These are phyloP conservation scores for Montifringilla adamsi DNA, from an alignment of 2,113 vertebrate species.

Conservation along the genomic window DNA sequence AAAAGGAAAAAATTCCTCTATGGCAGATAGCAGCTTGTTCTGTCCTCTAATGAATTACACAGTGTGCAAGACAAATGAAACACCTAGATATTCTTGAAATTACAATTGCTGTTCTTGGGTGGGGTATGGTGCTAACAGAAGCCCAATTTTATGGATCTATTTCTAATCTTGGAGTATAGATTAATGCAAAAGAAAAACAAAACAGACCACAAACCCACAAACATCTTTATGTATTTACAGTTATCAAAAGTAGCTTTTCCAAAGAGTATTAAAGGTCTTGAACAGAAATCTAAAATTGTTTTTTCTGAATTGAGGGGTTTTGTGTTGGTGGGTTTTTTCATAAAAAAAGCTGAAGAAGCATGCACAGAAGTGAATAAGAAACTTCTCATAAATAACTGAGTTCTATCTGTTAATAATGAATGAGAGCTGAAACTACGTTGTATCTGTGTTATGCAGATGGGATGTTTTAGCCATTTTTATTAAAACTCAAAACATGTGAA, in stretches of 20 bases:
- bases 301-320: background rate
- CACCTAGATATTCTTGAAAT: background rate
- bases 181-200: background rate
- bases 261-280: background rate
- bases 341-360: background rate
- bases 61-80: background rate
- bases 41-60: background rate
- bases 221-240: background rate
- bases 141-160: background rate
- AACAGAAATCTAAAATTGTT: background rate
- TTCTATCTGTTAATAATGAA: conserved; percentile 16
- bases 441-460: conserved; percentile 36
- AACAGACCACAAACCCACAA: background rate
- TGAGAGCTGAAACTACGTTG: conserved; percentile 7
- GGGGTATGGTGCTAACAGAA: background rate
- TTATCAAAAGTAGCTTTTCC: background rate
- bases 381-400: conserved; percentile 23
- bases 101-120: background rate
- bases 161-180: background rate
- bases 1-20: background rate
- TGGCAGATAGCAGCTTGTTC: background rate
- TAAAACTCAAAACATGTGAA: conserved; percentile 40
- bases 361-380: background rate
- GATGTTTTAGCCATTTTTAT: conserved; percentile 50
- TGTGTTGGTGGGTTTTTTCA: background rate